phyloP scores from a whole-genome alignment of 2,888 invertebrate genomes.

The Coenonympha arcania region DNA sequence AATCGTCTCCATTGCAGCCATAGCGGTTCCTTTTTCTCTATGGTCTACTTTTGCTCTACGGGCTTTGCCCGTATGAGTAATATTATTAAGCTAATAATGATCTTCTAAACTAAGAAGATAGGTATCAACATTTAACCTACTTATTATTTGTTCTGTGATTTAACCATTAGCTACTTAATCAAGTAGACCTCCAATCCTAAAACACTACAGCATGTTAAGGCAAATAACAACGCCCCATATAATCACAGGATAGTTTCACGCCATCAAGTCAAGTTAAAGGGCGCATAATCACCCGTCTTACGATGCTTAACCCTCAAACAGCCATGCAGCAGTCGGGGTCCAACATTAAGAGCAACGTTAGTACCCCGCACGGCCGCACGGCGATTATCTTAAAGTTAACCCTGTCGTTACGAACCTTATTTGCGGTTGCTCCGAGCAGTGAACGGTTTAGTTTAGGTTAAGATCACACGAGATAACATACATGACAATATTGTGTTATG shows the following conservation, averaged over 20 bases:
- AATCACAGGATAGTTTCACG: conserved; percentile 25
- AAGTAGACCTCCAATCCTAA: background rate
- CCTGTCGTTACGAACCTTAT: conserved; percentile 62
- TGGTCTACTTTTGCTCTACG: no score
- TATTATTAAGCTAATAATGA: no score
- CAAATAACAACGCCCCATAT: conserved; percentile 14
- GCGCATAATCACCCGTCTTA: conserved; percentile 43
- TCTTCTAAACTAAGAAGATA: no score
- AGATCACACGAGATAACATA: conserved; percentile 14
- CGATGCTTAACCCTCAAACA: conserved; percentile 47
- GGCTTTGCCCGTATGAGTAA: no score
- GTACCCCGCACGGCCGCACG: conserved; percentile 47
- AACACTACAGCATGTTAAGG: conserved; percentile 6
- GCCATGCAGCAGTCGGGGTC: conserved; percentile 46
- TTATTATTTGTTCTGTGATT: no score
- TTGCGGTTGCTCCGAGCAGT: conserved; percentile 50
- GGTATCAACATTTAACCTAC: no score
- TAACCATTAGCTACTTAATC: background rate
- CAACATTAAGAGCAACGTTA: conserved; percentile 60
- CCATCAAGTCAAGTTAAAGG: conserved; percentile 25
- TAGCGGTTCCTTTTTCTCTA: no score
- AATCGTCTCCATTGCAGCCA: no score
- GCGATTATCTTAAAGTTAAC: conserved; percentile 68
- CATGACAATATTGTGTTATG: background rate
- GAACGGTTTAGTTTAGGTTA: conserved; percentile 20